Conservation (phyloP, 2,888 invertebrate genomes). For the Reticulitermes lucifugus region DNA sequence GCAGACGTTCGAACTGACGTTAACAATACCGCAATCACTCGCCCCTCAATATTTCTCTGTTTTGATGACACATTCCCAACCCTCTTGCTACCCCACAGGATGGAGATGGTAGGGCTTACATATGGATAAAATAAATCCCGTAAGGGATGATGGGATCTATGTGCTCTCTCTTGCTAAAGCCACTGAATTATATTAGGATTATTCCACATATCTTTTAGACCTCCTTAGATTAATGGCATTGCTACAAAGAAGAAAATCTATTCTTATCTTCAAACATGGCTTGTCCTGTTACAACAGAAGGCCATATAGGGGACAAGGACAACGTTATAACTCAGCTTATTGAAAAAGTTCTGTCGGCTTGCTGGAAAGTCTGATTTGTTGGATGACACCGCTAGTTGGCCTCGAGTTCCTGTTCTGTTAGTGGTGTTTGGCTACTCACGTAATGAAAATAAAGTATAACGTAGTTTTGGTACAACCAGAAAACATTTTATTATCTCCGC, state of each 20-base stretch:
- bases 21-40: neutral
- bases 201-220: conserved; percentile 19
- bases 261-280: neutral
- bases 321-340: neutral
- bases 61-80: conserved; percentile 21
- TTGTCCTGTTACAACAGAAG: neutral
- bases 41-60: neutral
- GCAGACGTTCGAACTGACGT: neutral
- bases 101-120: conserved; percentile 1
- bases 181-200: conserved; percentile 38
- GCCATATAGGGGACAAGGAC: neutral
- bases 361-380: neutral
- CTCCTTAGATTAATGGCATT: conserved; percentile 33
- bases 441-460: neutral
- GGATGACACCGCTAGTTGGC: neutral
- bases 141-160: conserved; percentile 27
- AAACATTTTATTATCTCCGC: too few species aligned
- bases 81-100: neutral
- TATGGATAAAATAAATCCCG: conserved; percentile 37
- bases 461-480: neutral
- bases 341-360: neutral
- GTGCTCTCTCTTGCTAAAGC: conserved; percentile 28
- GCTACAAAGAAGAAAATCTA: neutral
- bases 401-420: neutral
- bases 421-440: neutral